Percentiles rank a stretch among this genome's conserved stretches.
Evolutionary conservation across 1,140 invertebrate genomes (phyloP).

Genomic region (Triops cancriformis): DNA sequence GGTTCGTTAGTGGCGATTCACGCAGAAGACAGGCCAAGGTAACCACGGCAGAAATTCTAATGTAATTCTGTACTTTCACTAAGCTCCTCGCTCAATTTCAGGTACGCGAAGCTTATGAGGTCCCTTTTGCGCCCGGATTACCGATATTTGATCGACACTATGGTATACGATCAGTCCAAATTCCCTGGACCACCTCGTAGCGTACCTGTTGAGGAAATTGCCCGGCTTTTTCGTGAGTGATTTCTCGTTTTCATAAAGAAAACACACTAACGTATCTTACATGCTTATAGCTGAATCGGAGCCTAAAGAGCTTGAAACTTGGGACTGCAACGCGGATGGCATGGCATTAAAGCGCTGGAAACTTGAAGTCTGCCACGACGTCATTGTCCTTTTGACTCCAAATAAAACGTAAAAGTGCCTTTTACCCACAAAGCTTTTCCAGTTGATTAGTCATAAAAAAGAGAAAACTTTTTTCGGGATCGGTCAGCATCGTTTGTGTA

Average conservation of each 20-base stretch:
- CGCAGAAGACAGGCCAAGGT: constrained; percentile 25
- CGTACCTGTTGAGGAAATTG: constrained; percentile 25
- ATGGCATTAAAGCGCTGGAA: not conserved
- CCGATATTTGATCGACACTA: constrained; percentile 29
- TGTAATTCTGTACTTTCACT: constrained; percentile 13
- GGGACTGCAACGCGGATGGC: not conserved
- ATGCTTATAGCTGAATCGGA: not conserved
- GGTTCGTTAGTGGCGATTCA: constrained; percentile 32
- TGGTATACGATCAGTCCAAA: constrained; percentile 31
- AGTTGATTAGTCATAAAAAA: too few relatives aligned
- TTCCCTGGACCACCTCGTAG: constrained; percentile 28
- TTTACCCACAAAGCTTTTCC: not conserved
- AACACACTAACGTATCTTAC: too few relatives aligned
- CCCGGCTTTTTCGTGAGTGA: constrained; percentile 23
- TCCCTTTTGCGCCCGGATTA: constrained; percentile 26
- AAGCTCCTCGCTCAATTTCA: not conserved
- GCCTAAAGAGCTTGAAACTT: not conserved
- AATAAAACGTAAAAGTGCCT: not conserved
- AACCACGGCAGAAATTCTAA: constrained; percentile 2
- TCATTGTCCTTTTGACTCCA: not conserved
- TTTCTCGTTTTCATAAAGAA: not conserved
- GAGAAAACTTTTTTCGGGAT: too few relatives aligned
- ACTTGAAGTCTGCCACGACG: not conserved
- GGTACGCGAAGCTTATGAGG: constrained; percentile 22
- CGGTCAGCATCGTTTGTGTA: too few relatives aligned